phyloP scores from a whole-genome alignment of 1,140 invertebrate genomes.

The Plutomurus gul region DNA sequence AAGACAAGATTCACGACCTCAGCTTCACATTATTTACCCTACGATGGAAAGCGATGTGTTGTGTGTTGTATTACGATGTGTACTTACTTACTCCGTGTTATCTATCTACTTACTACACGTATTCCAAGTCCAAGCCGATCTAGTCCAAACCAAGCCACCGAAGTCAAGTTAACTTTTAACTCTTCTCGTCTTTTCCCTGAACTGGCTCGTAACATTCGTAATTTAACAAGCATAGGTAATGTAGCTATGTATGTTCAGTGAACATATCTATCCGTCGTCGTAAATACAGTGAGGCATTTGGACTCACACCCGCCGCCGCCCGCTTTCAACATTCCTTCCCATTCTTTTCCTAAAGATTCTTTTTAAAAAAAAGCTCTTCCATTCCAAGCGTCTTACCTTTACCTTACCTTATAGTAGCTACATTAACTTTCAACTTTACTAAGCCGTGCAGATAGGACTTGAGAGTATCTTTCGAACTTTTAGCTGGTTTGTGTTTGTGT shows the following conservation, averaged over 20 bases:
- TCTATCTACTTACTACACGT: not conserved
- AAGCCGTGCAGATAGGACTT: too few species aligned
- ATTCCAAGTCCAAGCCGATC: not conserved
- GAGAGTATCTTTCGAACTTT: not conserved
- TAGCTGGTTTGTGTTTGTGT: not conserved
- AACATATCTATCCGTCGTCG: slow-evolving; percentile 22
- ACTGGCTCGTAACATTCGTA: not conserved
- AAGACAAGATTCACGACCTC: slow-evolving; percentile 38
- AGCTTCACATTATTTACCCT: slow-evolving; percentile 25
- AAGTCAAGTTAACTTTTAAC: not conserved
- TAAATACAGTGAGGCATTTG: slow-evolving; percentile 27
- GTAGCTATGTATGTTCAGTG: not conserved
- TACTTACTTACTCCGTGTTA: not conserved
- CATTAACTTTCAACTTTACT: too few species aligned
- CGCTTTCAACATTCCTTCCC: slow-evolving; percentile 23
- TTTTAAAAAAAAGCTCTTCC: not conserved
- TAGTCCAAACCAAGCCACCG: not conserved
- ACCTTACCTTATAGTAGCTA: not conserved
- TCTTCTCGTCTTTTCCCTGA: not conserved
- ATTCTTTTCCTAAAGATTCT: slow-evolving; percentile 14
- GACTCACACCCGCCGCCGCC: slow-evolving; percentile 12
- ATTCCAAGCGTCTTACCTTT: too few species aligned
- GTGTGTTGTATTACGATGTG: not conserved
- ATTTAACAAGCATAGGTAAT: too few species aligned
- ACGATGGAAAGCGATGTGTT: not conserved